Evolutionary conservation across 1,140 invertebrate species (phyloP), one percentile per base, ranked within the genome.

Genomic region (Liolophura sinensis): DNA sequence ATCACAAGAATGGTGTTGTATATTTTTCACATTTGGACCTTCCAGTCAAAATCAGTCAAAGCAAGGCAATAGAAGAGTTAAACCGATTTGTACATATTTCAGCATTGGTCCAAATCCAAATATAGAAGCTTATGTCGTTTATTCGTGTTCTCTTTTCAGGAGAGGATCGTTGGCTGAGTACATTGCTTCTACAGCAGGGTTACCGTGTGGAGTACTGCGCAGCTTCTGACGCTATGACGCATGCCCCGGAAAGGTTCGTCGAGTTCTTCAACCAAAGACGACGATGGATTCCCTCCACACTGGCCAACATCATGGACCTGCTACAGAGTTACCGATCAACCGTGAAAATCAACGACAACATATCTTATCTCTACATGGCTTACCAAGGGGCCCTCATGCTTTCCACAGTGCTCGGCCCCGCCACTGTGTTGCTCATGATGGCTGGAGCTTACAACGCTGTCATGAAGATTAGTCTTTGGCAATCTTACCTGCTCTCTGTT

Each of bases 81-180:
- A 40, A 40, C 31, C 3, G 3, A 40, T 40, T 40, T 40, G 31
- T 40, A 40, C 9, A 40, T 9, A 3, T 9, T 40, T 40, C 31
- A n/a, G 31, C 31, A 3, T 40, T 5, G 31, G 31, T 9, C 31
- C 31, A 5, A 40, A 40, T 9, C 31, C 31, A 40, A 40, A 40
- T 40, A 40, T 5, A 40, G 31, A 40, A 3, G 31, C 3, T 40
- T 40, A 40, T 5, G 31, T 40, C 9, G 31, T 5, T 9, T 69
- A 18, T 62, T 47, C 69, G 9, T 58, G 56, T 56, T 18, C n/a
- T 22, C 16, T 59, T 52, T 64, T 6, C 77, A 85, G 87, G 89
- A 47, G 89, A 89, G 75, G 89, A 89, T 76, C 82, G 89, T 31
- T 90, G 89, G 89, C 73, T 90, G 22, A 89, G 89, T 68, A 90